phyloP scores from a whole-genome alignment of 2,113 vertebrate genomes.

The Cheilinus undulatus region DNA sequence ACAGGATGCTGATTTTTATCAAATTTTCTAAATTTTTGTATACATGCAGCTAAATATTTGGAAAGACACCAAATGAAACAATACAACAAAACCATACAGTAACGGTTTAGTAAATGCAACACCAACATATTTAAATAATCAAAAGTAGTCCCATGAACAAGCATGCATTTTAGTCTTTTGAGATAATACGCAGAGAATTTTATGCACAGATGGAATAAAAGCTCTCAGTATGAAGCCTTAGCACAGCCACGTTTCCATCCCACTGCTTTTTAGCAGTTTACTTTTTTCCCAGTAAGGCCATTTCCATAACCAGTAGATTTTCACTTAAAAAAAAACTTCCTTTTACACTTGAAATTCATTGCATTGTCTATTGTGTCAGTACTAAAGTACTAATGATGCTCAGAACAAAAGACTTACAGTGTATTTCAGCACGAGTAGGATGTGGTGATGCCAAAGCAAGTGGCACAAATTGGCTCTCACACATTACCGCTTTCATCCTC shows the following conservation, averaged over 20 bases:
- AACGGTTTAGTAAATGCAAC: too few species aligned
- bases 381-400: constrained; percentile 58
- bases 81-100: too few species aligned
- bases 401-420: constrained; percentile 42
- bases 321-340: background rate
- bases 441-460: constrained; percentile 50
- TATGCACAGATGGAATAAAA: background rate
- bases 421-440: constrained; percentile 34
- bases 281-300: background rate
- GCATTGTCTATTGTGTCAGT: constrained; percentile 21
- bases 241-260: background rate
- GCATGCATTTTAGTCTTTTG: background rate
- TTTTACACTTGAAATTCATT: background rate
- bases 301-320: background rate
- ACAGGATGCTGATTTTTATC: too few species aligned
- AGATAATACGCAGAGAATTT: background rate
- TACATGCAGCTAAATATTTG: too few species aligned
- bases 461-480: constrained; percentile 66
- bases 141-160: background rate
- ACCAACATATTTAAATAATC: too few species aligned
- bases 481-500: constrained; percentile 45
- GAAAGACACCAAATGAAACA: too few species aligned
- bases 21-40: too few species aligned
- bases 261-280: background rate
- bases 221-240: background rate